phyloP scores from a whole-genome alignment of 2,113 vertebrate genomes.

The Ageneiosus marmoratus region DNA sequence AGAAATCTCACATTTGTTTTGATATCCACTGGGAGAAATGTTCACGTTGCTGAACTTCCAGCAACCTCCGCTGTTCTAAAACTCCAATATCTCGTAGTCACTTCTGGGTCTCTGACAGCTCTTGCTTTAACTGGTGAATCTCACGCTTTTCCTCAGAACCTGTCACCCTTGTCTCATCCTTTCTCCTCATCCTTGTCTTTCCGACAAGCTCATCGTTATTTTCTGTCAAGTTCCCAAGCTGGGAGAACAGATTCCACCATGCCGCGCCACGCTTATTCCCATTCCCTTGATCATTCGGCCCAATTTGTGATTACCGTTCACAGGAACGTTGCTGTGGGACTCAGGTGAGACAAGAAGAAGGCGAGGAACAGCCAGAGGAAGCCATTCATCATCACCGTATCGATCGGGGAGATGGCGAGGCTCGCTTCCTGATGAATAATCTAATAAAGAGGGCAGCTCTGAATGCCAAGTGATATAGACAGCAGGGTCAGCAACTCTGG shows the following conservation, averaged over 20 bases:
- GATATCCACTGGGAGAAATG: background rate
- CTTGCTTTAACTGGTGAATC: background rate
- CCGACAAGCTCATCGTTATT: conserved; percentile 17
- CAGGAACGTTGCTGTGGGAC: background rate
- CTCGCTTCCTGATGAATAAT: conserved; percentile 52
- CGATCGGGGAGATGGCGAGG: conserved; percentile 33
- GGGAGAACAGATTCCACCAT: conserved; percentile 1
- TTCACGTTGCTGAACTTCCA: conserved; percentile 3
- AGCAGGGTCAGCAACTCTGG: conserved; percentile 42
- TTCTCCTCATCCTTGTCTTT: conserved; percentile 7
- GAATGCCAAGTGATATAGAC: conserved; percentile 45
- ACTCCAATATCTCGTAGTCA: background rate
- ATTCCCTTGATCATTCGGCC: conserved; percentile 20
- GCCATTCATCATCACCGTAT: conserved; percentile 49
- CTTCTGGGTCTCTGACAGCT: background rate
- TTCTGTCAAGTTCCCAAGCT: background rate
- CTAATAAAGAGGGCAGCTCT: conserved; percentile 50
- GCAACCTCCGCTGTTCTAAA: background rate
- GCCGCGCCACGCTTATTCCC: background rate
- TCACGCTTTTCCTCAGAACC: conserved; percentile 5
- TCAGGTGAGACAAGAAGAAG: conserved; percentile 35
- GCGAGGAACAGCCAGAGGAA: conserved; percentile 28
- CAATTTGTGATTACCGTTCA: background rate
- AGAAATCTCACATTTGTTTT: conserved; percentile 12
- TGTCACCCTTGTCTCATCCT: conserved; percentile 20